These are phyloP conservation scores for Aphaenogaster rudis DNA, from an alignment of 1,140 invertebrate species.

Conservation along the genomic window DNA sequence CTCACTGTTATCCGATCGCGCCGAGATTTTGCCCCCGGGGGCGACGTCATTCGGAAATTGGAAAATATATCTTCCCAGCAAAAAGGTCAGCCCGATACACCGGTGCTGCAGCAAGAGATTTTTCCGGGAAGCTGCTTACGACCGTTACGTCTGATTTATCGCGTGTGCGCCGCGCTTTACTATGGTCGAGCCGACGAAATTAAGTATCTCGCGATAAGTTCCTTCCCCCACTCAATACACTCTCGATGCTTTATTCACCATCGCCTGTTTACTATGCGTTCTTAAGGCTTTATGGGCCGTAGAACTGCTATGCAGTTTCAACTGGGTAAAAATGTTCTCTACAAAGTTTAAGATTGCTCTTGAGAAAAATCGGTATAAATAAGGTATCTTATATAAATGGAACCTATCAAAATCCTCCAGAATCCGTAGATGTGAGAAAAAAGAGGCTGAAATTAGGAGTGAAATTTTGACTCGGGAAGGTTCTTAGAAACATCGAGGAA, in stretches of 20 bases:
- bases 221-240: slow-evolving; percentile 29
- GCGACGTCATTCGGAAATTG: slow-evolving; percentile 77
- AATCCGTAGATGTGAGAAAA: too few relatives aligned
- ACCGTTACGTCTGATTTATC: slow-evolving; percentile 77
- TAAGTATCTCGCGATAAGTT: slow-evolving; percentile 72
- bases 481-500: not conserved
- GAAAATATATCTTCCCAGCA: slow-evolving; percentile 74
- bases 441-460: too few relatives aligned
- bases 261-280: slow-evolving; percentile 63
- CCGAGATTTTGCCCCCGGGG: slow-evolving; percentile 62
- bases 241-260: slow-evolving; percentile 39
- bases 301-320: slow-evolving; percentile 12
- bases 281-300: slow-evolving; percentile 50
- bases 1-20: slow-evolving; percentile 70
- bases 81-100: slow-evolving; percentile 64
- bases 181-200: slow-evolving; percentile 58
- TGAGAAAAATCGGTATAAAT: slow-evolving; percentile 5
- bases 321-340: not conserved
- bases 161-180: slow-evolving; percentile 56
- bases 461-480: not conserved
- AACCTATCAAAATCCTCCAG: too few relatives aligned
- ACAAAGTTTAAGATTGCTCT: slow-evolving; percentile 1
- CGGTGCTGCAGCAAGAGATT: slow-evolving; percentile 60
- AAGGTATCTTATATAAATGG: not conserved
- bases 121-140: slow-evolving; percentile 77